Evolutionary conservation across 2,888 invertebrate genomes (phyloP).

Genomic region (Cremastobaeus sp.): DNA sequence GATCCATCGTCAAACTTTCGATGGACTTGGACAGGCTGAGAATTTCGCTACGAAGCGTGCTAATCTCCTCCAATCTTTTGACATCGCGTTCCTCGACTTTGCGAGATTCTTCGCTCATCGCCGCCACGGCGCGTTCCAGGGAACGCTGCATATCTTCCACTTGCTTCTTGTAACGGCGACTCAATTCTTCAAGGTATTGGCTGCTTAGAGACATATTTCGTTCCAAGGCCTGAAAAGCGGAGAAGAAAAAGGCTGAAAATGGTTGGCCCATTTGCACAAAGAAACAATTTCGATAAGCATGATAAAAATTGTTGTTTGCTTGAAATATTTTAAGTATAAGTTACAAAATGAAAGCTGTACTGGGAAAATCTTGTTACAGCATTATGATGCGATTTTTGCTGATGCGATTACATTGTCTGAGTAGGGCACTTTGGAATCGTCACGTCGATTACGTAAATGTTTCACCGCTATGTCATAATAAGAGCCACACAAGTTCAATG

Average conservation of each 20-base stretch:
- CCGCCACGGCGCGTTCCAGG: slow-evolving; percentile 87
- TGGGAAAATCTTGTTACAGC: too few relatives aligned
- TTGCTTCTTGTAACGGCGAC: slow-evolving; percentile 96
- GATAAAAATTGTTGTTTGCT: too few relatives aligned
- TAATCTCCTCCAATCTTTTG: slow-evolving; percentile 88
- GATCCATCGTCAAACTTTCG: slow-evolving; percentile 81
- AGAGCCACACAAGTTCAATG: slow-evolving; percentile 60
- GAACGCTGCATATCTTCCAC: slow-evolving; percentile 96
- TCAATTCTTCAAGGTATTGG: slow-evolving; percentile 97
- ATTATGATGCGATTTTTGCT: slow-evolving; percentile 43
- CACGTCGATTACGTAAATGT: slow-evolving; percentile 57
- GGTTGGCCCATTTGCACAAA: too few relatives aligned
- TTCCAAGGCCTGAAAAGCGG: slow-evolving; percentile 89
- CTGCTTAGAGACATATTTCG: slow-evolving; percentile 97
- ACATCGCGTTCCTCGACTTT: slow-evolving; percentile 87
- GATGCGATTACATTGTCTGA: slow-evolving; percentile 53
- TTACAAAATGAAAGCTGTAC: too few relatives aligned
- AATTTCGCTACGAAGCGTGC: slow-evolving; percentile 83
- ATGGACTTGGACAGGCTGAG: slow-evolving; percentile 82
- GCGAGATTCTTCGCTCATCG: slow-evolving; percentile 85
- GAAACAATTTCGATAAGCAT: too few relatives aligned
- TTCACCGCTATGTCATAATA: slow-evolving; percentile 49
- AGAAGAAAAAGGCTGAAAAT: too few relatives aligned
- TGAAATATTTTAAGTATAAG: too few relatives aligned
- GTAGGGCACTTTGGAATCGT: slow-evolving; percentile 46